Base-by-base conservation (phyloP, 2,113 vertebrate genomes). In the Cephalopholis sonnerati region DNA sequence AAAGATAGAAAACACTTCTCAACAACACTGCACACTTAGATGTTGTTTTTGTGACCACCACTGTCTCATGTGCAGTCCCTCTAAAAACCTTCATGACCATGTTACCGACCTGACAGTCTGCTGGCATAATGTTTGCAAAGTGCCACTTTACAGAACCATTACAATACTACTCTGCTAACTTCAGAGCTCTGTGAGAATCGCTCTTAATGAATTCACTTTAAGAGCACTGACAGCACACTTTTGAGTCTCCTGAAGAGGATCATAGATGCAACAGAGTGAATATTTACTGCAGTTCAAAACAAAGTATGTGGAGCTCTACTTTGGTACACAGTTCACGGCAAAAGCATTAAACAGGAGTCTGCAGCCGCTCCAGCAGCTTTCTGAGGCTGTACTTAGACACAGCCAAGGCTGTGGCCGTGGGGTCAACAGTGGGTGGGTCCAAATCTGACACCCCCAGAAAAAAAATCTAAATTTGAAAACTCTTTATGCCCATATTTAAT, bases 141-240 rank as follows among this genome's bases (percentile, higher is more conserved):
- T 75, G 72, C 68, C 87, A 85, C 87, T 92, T 87, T 84, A 65
- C 68, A 67, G 63, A 84, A 71, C 75, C 74, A 90, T 54, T 81
- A 81, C 57, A 83, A 72, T 78, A 66, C 76, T 78, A 66, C 76
- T 90, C 58, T 5, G 1, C 64, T 27, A 80, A 74, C 39, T 76
- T 74, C 51, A 79, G 70, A 85, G 83, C 22, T 44, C 78, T 73
- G 79, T 76, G 76, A 80, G 64, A 85, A 85, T 74, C 8, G 4
- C 78, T 85, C 66, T 65, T 63, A 74, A 87, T 89, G 77, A 82
- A 82, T 84, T 87, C 68, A 83, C 44, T 24, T 77, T 79, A 41
- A 63, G 39, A 72, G 69, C 18, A 11, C 59, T 61, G 65, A 74
- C 55, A 59, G 46, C 53, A 12, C 63, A 62, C 65, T 67, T 16